These are phyloP conservation scores for Neocrepidodera transversa DNA, from an alignment of 2,888 invertebrate species.

Conservation along the genomic window DNA sequence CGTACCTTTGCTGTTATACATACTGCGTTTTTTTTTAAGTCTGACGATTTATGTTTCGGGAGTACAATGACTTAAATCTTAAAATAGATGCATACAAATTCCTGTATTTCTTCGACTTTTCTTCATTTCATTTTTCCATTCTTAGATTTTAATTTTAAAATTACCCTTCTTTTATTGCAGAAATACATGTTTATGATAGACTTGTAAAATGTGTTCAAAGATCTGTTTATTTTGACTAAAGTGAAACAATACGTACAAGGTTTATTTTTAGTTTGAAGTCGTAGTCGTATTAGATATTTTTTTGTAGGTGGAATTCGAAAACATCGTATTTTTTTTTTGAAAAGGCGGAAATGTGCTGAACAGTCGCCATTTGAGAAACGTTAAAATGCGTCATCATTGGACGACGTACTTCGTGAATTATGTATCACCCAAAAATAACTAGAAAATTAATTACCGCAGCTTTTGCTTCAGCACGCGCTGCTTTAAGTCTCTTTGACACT, in stretches of 20 bases:
- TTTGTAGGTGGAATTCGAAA: not conserved
- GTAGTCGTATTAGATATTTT: too few species aligned
- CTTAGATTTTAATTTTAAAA: too few species aligned
- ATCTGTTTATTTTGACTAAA: not conserved
- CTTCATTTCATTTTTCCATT: too few species aligned
- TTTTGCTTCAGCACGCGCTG: constrained; percentile 48
- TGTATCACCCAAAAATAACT: constrained; percentile 53
- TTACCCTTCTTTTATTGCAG: too few species aligned
- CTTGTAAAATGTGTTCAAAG: too few species aligned
- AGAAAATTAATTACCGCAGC: constrained; percentile 52
- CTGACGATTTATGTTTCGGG: not conserved
- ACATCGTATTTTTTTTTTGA: constrained; percentile 4
- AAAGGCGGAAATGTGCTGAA: constrained; percentile 17
- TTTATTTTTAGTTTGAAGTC: not conserved
- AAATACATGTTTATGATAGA: too few species aligned
- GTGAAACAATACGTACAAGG: not conserved
- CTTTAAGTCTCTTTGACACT: constrained; percentile 53
- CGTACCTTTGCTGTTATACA: constrained; percentile 17
- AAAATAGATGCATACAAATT: not conserved
- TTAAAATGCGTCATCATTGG: constrained; percentile 50
- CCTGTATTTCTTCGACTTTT: too few species aligned
- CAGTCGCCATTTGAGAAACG: constrained; percentile 26
- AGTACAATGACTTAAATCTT: constrained; percentile 6
- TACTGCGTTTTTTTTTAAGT: constrained; percentile 1
- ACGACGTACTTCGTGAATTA: constrained; percentile 51